Evolutionary conservation across 30 jellyfish, hydroid and myxozoan genomes (phyloP).

Genomic region (Nemopilema nomurai): DNA sequence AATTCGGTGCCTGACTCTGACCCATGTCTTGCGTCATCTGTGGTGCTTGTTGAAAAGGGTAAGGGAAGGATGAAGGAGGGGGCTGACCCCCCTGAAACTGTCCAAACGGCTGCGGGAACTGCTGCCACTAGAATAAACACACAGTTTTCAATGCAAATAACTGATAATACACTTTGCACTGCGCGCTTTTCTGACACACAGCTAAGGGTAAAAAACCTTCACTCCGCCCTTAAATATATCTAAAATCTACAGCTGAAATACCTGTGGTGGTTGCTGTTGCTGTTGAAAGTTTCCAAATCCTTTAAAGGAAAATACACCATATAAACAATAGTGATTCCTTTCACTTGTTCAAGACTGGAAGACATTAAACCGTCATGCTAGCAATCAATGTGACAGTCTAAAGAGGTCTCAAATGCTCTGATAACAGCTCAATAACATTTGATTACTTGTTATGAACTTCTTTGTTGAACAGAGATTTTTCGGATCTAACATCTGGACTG

Average conservation of each 20-base stretch:
- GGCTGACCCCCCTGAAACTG: conserved; percentile 39
- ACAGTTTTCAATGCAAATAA: background rate
- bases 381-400: too few species aligned
- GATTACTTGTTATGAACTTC: too few species aligned
- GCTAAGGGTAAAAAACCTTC: background rate
- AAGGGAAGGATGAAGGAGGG: conserved; percentile 45
- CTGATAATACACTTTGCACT: background rate
- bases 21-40: conserved; percentile 6
- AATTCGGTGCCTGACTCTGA: conserved; percentile 19
- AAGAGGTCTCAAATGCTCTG: too few species aligned
- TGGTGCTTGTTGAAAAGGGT: conserved; percentile 54
- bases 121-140: conserved; percentile 44
- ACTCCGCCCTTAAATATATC: too few species aligned
- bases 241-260: too few species aligned
- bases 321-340: background rate
- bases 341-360: background rate
- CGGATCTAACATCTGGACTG: too few species aligned
- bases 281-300: conserved; percentile 38
- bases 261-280: conserved; percentile 23
- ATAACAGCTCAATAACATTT: too few species aligned
- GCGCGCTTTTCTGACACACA: too few species aligned
- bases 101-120: conserved; percentile 54
- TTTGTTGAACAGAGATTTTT: too few species aligned
- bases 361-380: too few species aligned
- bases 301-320: background rate